phyloP scores from a whole-genome alignment of 2,888 invertebrate species.

The Corbicula japonica region DNA sequence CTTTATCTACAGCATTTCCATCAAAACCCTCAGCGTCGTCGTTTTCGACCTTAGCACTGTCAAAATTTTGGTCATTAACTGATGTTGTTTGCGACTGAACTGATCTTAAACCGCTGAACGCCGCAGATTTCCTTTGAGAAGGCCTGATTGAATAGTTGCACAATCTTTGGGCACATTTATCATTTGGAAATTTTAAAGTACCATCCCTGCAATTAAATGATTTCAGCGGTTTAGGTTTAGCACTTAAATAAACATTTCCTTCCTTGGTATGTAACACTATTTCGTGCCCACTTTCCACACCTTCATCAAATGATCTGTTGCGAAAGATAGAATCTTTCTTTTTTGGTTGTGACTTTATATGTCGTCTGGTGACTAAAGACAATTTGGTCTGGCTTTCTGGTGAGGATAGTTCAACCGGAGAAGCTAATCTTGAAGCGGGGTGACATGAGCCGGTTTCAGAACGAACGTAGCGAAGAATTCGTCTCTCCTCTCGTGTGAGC shows the following conservation, averaged over 20 bases:
- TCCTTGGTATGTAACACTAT: slow-evolving; percentile 64
- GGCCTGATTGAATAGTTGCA: slow-evolving; percentile 35
- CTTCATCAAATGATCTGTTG: slow-evolving; percentile 24
- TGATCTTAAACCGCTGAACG: slow-evolving; percentile 1
- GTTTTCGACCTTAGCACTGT: neutral
- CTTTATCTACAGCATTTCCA: slow-evolving; percentile 24
- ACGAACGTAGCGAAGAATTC: slow-evolving; percentile 50
- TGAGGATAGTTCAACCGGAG: slow-evolving; percentile 27
- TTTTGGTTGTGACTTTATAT: slow-evolving; percentile 7
- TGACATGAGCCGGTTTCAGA: slow-evolving; percentile 45
- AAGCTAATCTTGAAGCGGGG: slow-evolving; percentile 32
- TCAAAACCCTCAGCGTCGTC: no score
- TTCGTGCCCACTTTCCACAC: slow-evolving; percentile 56
- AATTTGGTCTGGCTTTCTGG: slow-evolving; percentile 11
- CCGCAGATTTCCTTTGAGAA: neutral
- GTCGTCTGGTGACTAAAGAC: neutral
- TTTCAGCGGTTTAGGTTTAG: slow-evolving; percentile 37
- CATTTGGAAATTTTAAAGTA: slow-evolving; percentile 7
- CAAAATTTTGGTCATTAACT: no score
- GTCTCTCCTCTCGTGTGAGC: slow-evolving; percentile 42
- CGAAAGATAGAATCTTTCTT: neutral
- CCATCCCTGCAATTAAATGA: slow-evolving; percentile 16
- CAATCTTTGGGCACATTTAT: slow-evolving; percentile 43
- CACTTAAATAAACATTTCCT: slow-evolving; percentile 55
- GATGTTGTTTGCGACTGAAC: slow-evolving; percentile 36